Evolutionary conservation across 2,888 invertebrate species (phyloP), one percentile per base, ranked within the genome.

Genomic region (Shargacucullia verbasci): DNA sequence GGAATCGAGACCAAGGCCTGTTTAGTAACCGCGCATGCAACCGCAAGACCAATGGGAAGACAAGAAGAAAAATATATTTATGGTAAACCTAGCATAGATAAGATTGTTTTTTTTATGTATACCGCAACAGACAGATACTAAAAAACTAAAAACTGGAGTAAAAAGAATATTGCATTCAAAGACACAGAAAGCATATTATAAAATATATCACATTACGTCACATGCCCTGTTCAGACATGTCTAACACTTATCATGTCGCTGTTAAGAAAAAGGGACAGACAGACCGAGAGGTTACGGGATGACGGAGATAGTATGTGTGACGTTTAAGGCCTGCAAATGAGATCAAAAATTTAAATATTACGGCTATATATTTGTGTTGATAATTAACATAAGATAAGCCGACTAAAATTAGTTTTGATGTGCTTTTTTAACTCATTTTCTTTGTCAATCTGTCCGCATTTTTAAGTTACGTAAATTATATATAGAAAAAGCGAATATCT

Each of bases 131-230:
- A 40, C 6, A 9, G 15, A n/a, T 56, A 25, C 11, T 54, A 61
- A 9, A 68, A 63, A 70, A 59, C 67, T 46, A 64, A 63, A 71
- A 53, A 47, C 20, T 34, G 25, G 37, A 25, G 29, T 4, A 60
- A 64, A 64, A 72, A 69, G 57, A 65, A 72, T 41, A 73, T 62
- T 64, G 48, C 68, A 60, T 61, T 64, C 57, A 62, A 66, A 59
- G 45, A 62, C 33, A 68, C 47, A 58, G 53, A 49, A 73, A 73
- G 59, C 59, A 54, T 55, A 59, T 62, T 62, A 55, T 68, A 62
- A 71, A 67, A 67, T 73, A 76, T 76, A 76, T 76, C 75, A 76
- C 75, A 76, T 29, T 55, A 73, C 66, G 62, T 71, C 73, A 76
- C 64, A 48, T 15, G 45, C 44, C 59, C 39, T 47, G 62, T 49